Base-by-base conservation (phyloP, 2,888 invertebrate genomes). In the Hyppa rectilinea region DNA sequence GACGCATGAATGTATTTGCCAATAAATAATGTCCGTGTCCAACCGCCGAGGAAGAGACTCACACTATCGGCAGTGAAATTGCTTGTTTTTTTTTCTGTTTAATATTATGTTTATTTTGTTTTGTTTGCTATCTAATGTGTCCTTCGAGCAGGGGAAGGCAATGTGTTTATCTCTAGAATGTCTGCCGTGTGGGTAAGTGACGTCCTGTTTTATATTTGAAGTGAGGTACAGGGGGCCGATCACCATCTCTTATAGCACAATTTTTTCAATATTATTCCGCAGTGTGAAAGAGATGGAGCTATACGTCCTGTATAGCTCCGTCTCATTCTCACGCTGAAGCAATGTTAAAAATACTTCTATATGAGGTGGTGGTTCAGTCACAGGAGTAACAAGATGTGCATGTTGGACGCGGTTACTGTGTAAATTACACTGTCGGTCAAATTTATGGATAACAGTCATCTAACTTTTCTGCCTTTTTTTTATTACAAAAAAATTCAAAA, bases 1-100 rank as follows among this genome's bases (percentile, higher is more conserved):
- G 82, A 82, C 89, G 95, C 95, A 94, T 95, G 94, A 93, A 94
- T 94, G 95, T 95, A 93, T 95, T 95, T 95, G 95, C 95, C 95
- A 95, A 95, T 95, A 95, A 95, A 94, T 93, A 92, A 91, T 89
- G 82, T 89, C 74, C 84, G 84, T 89, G 82, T 62, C 67, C 83
- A 78, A 86, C 87, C 85, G 85, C 85, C 84, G 83, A 87, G 80
- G 83, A 86, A 84, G 84, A 87, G 88, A 90, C 83, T 90, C 90
- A 90, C 90, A 90, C 90, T 87, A 85, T 83, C 82, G 90, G 88
- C 89, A 85, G 89, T 92, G 91, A 90, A 88, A 85, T 86, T 87
- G 92, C 91, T 94, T 92, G 85, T 84, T 85, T 82, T 87, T 81
- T 85, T 87, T 88, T 87, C 82, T 81, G 71, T 83, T 88, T 85